These are phyloP conservation scores for Loris lydekkerianus DNA, from an alignment of 2,797 vertebrate genomes.

Conservation along the genomic window DNA sequence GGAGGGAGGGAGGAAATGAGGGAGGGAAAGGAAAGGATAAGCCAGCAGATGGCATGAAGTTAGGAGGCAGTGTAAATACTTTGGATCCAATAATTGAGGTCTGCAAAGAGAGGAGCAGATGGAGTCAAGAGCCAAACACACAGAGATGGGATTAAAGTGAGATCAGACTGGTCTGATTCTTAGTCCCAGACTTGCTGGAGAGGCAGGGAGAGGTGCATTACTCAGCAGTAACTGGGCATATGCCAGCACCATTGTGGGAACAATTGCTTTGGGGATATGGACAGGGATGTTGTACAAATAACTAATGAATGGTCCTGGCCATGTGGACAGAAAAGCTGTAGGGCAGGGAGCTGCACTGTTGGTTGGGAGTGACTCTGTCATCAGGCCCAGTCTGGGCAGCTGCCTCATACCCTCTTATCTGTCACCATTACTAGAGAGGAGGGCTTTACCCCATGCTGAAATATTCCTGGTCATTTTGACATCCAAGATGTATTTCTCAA, in stretches of 20 bases:
- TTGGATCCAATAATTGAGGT: background rate
- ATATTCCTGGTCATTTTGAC: background rate
- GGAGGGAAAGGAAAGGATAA: too few relatives aligned
- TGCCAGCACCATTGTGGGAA: background rate
- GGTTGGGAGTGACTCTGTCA: background rate
- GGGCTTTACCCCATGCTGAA: background rate
- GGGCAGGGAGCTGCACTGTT: background rate
- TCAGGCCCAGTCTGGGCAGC: background rate
- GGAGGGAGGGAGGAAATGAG: rapidly evolving
- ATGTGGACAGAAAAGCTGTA: background rate
- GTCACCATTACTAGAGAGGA: background rate
- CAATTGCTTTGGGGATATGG: background rate
- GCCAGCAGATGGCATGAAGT: background rate
- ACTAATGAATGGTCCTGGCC: background rate
- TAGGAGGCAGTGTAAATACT: background rate
- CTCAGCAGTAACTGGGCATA: background rate
- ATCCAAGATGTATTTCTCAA: background rate
- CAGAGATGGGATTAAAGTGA: background rate
- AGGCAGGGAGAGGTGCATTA: too few relatives aligned
- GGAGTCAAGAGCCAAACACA: background rate
- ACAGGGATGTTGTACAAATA: background rate
- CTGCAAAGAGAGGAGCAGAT: background rate
- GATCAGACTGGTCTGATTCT: background rate
- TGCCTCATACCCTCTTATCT: background rate
- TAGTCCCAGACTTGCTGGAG: background rate